Percentiles rank a stretch among this genome's conserved stretches.
These are phyloP conservation scores for Pammene fasciana DNA, from an alignment of 2,888 invertebrate genomes.

Conservation along the genomic window DNA sequence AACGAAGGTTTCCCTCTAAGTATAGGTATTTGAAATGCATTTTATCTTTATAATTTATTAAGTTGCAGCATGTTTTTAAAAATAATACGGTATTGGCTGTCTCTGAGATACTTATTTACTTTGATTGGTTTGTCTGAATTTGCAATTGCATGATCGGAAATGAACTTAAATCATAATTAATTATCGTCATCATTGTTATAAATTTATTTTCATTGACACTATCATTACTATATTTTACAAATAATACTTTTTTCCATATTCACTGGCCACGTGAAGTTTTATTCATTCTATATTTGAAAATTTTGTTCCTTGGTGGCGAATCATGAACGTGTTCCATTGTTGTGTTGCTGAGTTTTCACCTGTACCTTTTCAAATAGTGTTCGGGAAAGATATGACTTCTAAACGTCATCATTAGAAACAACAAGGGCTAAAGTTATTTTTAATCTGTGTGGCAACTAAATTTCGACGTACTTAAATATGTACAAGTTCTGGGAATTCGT, in stretches of 20 bases:
- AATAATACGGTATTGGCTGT: background rate
- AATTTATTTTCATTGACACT: too few relatives aligned
- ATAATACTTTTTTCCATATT: conserved; percentile 10
- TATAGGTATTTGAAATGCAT: background rate
- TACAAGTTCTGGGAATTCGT: too few relatives aligned
- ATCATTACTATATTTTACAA: background rate
- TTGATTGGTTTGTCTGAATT: background rate
- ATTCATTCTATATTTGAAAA: conserved; percentile 18
- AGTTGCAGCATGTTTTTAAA: conserved; percentile 9
- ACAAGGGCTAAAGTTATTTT: background rate
- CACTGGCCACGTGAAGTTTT: conserved; percentile 24
- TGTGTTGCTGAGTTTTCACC: conserved; percentile 27
- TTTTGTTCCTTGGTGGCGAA: conserved; percentile 33
- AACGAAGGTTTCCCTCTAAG: background rate
- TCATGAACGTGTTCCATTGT: conserved; percentile 33
- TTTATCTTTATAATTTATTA: background rate
- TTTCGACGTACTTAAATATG: too few relatives aligned
- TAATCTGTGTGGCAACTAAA: too few relatives aligned
- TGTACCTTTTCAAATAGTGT: conserved; percentile 7
- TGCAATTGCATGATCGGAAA: conserved; percentile 7
- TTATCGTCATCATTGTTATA: too few relatives aligned
- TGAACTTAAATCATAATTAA: background rate
- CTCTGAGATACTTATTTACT: background rate
- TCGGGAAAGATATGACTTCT: conserved; percentile 29
- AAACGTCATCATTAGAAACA: background rate